These are phyloP conservation scores for Lagria hirta DNA, from an alignment of 2,888 invertebrate species.

Conservation along the genomic window DNA sequence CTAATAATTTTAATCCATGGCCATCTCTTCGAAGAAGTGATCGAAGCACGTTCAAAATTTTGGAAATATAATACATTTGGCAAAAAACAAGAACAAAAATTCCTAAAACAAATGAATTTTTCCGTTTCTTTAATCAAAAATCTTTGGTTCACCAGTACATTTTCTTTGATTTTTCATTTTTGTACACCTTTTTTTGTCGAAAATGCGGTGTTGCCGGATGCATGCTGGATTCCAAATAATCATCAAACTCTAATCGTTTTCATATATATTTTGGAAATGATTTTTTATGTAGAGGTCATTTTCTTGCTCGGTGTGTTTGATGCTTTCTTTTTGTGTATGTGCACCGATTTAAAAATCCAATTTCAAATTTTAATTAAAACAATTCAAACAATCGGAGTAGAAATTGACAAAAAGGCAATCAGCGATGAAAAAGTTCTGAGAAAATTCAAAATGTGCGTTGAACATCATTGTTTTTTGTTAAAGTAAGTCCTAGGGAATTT, in stretches of 20 bases:
- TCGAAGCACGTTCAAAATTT: background rate
- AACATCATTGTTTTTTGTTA: background rate
- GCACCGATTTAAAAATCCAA: background rate
- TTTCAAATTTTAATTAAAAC: background rate
- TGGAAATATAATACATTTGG: background rate
- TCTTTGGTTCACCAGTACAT: background rate
- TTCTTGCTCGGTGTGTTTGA: constrained; percentile 1
- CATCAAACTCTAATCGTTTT: background rate
- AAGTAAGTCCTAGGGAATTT: background rate
- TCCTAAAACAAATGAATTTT: background rate
- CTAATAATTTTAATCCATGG: background rate
- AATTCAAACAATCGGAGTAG: background rate
- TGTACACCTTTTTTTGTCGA: constrained; percentile 1
- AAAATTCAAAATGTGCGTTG: background rate
- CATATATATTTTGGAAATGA: background rate
- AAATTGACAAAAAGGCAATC: background rate
- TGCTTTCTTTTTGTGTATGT: constrained; percentile 2
- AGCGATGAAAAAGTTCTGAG: background rate
- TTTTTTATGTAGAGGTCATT: background rate
- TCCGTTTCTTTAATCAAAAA: background rate
- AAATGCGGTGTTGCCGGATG: background rate
- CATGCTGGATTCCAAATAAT: background rate
- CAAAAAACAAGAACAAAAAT: background rate
- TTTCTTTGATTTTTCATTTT: background rate
- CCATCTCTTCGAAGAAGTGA: background rate